Percentiles rank a stretch among this genome's conserved stretches.
These are phyloP conservation scores for Caenorhabditis angaria DNA, from an alignment of 2,888 invertebrate genomes.

Conservation along the genomic window DNA sequence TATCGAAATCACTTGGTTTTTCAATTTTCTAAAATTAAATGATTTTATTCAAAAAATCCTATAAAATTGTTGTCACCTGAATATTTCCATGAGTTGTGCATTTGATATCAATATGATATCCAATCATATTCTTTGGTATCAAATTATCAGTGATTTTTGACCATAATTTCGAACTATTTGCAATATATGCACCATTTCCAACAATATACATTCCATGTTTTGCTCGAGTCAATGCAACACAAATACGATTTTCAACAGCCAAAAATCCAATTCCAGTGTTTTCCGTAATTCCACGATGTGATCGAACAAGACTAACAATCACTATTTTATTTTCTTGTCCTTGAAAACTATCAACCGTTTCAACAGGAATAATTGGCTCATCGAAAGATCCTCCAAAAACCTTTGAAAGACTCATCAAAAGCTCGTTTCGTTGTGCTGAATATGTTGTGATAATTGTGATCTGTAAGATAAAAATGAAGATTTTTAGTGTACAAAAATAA, in stretches of 20 bases:
- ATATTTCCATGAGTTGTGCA: slow-evolving; percentile 51
- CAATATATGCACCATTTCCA: slow-evolving; percentile 77
- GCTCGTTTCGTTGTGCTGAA: slow-evolving; percentile 78
- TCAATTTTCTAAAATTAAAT: slow-evolving; percentile 29
- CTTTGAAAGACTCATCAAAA: not conserved
- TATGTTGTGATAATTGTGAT: slow-evolving; percentile 83
- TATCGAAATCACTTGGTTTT: slow-evolving; percentile 44
- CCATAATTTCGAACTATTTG: slow-evolving; percentile 47
- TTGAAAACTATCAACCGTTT: slow-evolving; percentile 57
- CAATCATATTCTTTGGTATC: slow-evolving; percentile 9
- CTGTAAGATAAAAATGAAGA: slow-evolving; percentile 69
- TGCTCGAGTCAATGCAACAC: slow-evolving; percentile 79
- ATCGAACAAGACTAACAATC: slow-evolving; percentile 83
- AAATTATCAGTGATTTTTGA: slow-evolving; percentile 29
- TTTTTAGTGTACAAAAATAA: not conserved
- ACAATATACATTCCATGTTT: slow-evolving; percentile 81
- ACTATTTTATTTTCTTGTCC: slow-evolving; percentile 76
- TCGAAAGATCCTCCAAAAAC: slow-evolving; percentile 12
- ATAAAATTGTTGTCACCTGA: slow-evolving; percentile 12
- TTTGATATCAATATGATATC: slow-evolving; percentile 36
- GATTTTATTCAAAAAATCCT: slow-evolving; percentile 8
- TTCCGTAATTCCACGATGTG: slow-evolving; percentile 78
- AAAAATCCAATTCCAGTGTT: slow-evolving; percentile 71
- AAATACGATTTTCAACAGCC: slow-evolving; percentile 68
- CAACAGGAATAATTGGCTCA: slow-evolving; percentile 33